phyloP scores from a whole-genome alignment of 2,113 vertebrate genomes.

The Hydrochoerus hydrochaeris region DNA sequence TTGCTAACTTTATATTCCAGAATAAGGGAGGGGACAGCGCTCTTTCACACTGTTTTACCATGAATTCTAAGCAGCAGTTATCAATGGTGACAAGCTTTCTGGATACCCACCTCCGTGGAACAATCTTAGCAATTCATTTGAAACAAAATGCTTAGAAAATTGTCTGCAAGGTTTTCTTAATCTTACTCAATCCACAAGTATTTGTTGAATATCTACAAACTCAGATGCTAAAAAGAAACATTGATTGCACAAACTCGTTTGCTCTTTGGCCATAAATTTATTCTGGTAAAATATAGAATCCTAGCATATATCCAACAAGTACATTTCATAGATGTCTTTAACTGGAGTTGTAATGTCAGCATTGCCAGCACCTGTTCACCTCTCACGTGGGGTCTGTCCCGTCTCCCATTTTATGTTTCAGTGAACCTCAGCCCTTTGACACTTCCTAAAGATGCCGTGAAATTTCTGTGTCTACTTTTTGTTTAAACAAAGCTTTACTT shows the following conservation, averaged over 20 bases:
- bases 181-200: neutral
- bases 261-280: neutral
- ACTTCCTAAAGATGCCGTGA: neutral
- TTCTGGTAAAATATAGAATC: neutral
- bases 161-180: constrained; percentile 33
- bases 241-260: neutral
- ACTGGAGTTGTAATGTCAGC: neutral
- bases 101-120: neutral
- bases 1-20: constrained; percentile 52
- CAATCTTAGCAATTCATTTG: neutral
- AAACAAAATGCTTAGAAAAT: neutral
- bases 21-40: neutral
- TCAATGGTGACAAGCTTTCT: neutral
- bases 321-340: neutral
- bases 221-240: neutral
- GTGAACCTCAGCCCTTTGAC: neutral
- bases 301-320: neutral
- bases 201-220: neutral
- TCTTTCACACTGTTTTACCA: neutral
- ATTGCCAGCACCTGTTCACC: neutral
- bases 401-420: neutral
- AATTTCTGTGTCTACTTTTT: neutral
- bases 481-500: neutral
- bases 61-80: constrained; percentile 41
- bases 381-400: neutral